These are phyloP conservation scores for Leistus spinibarbis DNA, from an alignment of 2,888 invertebrate genomes.

Conservation along the genomic window DNA sequence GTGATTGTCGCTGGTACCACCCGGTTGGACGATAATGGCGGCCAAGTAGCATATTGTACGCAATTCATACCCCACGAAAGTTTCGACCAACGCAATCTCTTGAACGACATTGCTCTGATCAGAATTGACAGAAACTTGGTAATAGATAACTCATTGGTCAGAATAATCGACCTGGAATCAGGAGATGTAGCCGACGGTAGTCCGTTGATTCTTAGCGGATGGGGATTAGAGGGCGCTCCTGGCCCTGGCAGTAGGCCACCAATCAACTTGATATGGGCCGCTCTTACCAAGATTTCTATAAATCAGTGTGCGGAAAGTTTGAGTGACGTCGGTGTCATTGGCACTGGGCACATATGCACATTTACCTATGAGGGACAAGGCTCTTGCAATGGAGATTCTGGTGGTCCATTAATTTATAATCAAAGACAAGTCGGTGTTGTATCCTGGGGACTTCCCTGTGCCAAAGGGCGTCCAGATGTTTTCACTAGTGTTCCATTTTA, in stretches of 20 bases:
- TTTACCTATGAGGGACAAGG: constrained; percentile 64
- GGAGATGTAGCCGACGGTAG: constrained; percentile 53
- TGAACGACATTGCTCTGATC: constrained; percentile 44
- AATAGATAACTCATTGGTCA: no score
- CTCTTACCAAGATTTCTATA: no score
- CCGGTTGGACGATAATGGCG: constrained; percentile 56
- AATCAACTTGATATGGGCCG: no score
- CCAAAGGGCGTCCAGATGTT: constrained; percentile 55
- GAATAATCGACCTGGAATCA: no score
- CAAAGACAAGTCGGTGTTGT: constrained; percentile 45
- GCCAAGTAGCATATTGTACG: constrained; percentile 55
- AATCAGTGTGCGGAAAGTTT: constrained; percentile 58
- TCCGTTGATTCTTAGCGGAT: constrained; percentile 57
- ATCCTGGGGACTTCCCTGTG: constrained; percentile 58
- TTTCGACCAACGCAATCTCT: constrained; percentile 51
- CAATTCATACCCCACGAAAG: constrained; percentile 56
- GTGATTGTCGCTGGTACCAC: constrained; percentile 60
- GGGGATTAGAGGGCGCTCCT: constrained; percentile 62
- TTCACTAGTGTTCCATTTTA: constrained; percentile 55
- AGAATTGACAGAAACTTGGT: no score
- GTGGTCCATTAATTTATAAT: constrained; percentile 41
- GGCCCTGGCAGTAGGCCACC: no score
- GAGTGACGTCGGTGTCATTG: constrained; percentile 40
- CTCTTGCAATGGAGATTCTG: constrained; percentile 61
- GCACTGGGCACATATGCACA: constrained; percentile 63